Percentiles rank a stretch among this genome's conserved stretches.
Conservation (phyloP, 92 coral and sea anemone genomes). For the Phenganax subtilis region DNA sequence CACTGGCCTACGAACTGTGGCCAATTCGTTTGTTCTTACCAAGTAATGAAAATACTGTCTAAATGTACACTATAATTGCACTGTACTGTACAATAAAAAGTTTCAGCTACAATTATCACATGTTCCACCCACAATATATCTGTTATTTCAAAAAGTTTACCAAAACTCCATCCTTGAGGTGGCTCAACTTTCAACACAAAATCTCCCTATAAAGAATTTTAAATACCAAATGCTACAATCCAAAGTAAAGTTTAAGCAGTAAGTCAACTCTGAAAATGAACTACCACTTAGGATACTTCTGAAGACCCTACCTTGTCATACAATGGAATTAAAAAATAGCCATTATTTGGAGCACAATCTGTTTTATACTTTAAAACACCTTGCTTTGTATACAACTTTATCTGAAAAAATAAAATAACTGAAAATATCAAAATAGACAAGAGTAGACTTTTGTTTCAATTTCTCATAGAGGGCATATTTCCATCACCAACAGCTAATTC, state of each 20-base stretch:
- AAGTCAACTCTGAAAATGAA: not conserved
- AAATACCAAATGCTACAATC: not conserved
- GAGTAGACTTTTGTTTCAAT: not conserved
- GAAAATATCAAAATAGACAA: not conserved
- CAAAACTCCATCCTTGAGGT: constrained; percentile 97
- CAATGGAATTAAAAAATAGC: constrained; percentile 85
- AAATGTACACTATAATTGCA: too few species aligned
- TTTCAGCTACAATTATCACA: not conserved
- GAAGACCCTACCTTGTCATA: constrained; percentile 72
- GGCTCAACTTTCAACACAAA: constrained; percentile 88
- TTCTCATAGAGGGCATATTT: too few species aligned
- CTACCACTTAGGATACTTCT: too few species aligned
- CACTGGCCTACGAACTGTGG: too few species aligned
- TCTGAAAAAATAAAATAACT: constrained; percentile 40
- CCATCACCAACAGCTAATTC: too few species aligned
- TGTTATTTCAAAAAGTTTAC: constrained; percentile 40
- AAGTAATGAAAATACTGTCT: too few species aligned
- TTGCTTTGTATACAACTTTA: constrained; percentile 85
- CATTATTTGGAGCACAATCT: constrained; percentile 98
- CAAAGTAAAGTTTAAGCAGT: too few species aligned
- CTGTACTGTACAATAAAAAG: not conserved
- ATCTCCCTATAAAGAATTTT: constrained; percentile 57
- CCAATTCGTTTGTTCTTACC: too few species aligned
- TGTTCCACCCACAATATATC: not conserved
- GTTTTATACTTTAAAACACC: constrained; percentile 81